These are phyloP conservation scores for Oryzias melastigma DNA, from an alignment of 2,113 vertebrate genomes.

Conservation along the genomic window DNA sequence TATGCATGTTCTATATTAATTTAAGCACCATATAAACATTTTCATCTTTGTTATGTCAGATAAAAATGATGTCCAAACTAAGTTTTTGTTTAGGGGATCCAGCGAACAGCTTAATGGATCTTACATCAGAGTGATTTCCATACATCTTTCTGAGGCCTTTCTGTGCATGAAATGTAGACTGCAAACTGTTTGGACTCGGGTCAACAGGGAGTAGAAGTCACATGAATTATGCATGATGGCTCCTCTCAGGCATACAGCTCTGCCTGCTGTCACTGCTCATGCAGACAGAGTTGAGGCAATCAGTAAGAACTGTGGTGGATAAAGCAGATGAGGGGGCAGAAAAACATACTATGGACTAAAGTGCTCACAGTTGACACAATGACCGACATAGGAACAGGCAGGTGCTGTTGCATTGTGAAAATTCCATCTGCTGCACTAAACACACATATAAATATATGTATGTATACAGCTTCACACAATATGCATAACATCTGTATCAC, in stretches of 20 bases:
- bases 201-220: constrained; percentile 44
- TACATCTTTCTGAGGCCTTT: constrained; percentile 44
- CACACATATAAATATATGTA: too few species aligned
- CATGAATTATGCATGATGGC: constrained; percentile 70
- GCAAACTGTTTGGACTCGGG: constrained; percentile 64
- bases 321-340: constrained; percentile 3
- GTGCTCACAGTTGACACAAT: constrained; percentile 1
- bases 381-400: not conserved
- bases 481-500: too few species aligned
- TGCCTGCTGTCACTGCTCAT: constrained; percentile 55
- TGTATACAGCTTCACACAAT: too few species aligned
- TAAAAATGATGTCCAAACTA: too few species aligned
- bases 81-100: not conserved
- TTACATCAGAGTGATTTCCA: constrained; percentile 41
- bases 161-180: constrained; percentile 50
- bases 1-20: too few species aligned
- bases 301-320: constrained; percentile 21
- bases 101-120: constrained; percentile 38
- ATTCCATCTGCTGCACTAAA: too few species aligned
- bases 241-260: constrained; percentile 60
- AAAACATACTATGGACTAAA: not conserved
- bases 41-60: too few species aligned
- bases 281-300: constrained; percentile 35
- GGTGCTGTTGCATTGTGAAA: too few species aligned
- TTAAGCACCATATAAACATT: too few species aligned